phyloP scores from a whole-genome alignment of 2,113 vertebrate species.

The Tamias sibiricus region DNA sequence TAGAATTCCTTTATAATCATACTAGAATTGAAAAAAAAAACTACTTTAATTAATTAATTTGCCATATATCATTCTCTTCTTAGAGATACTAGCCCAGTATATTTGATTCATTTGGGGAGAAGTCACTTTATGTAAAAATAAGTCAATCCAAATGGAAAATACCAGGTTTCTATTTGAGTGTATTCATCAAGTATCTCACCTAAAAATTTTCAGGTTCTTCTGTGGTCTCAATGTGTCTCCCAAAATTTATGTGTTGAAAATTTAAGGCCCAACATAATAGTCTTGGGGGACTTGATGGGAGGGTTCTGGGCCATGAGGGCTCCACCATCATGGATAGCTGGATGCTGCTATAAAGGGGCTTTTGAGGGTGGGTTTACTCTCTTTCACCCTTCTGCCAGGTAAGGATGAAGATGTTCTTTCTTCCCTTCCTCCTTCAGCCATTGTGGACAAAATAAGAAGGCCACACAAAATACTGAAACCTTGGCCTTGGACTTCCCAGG shows the following conservation, averaged over 20 bases:
- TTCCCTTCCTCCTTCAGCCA: background rate
- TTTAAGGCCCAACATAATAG: background rate
- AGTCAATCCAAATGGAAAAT: background rate
- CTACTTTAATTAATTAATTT: background rate
- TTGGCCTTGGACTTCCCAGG: background rate
- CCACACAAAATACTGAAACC: background rate
- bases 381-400: background rate
- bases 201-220: background rate
- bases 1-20: background rate
- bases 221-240: background rate
- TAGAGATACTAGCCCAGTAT: background rate
- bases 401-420: background rate
- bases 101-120: background rate
- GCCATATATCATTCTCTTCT: background rate
- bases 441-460: background rate
- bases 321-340: background rate
- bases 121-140: background rate
- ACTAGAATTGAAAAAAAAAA: constrained; percentile 7
- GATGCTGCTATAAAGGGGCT: background rate
- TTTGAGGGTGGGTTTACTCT: background rate
- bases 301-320: background rate
- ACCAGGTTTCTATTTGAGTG: background rate
- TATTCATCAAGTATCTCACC: background rate
- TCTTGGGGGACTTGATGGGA: background rate
- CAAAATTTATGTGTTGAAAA: background rate